Base-by-base conservation (phyloP, 2,113 vertebrate species). In the Salvator merianae region DNA sequence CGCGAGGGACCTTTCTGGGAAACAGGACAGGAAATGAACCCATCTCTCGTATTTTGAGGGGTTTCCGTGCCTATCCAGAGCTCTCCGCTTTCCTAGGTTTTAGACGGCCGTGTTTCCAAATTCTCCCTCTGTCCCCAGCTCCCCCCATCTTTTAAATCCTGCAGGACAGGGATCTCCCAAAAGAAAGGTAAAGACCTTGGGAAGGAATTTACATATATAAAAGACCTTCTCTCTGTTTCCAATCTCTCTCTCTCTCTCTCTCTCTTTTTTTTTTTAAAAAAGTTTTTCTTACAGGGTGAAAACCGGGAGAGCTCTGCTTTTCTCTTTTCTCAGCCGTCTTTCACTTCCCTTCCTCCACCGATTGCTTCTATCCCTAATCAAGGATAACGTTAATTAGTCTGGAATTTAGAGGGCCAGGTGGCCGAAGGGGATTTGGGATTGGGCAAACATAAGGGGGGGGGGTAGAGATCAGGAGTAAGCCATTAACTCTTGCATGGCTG, bases 381-480 rank as follows among this genome's bases (percentile, higher is more conserved):
- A 86, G 62, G 38, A 63, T 86, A 75, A 76, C 53, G 79, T 85
- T 81, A 85, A 85, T 81, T 85, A 85, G 77, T 68, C 59, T 79
- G 84, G 84, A 65, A 75, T 75, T 80, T 62, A 68, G 77, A 81
- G 28, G 71, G 32, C 77, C 84, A 79, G 76, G 78, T 84, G 83
- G 83, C 55, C 9, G 55, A 34, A 69, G 34, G 63, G 63, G 82
- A 77, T 84, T 68, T 26, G 63, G 36, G 53, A 8, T 5, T 13
- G 55, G 20, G 4, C 7, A 50, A 32, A 22, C 2, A 32, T 55
- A 7, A 9, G 22, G 55, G 22, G 18, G 9, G 8, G 72, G 28
- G 55, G 10, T 1, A 36, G 40, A 22, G 4, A 53, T 40, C 22
- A 22, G 14, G 16, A 22, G 59, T 24, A 72, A 2, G 2, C 55